These are phyloP conservation scores for Xestobium rufovillosum DNA, from an alignment of 2,888 invertebrate genomes.

Conservation along the genomic window DNA sequence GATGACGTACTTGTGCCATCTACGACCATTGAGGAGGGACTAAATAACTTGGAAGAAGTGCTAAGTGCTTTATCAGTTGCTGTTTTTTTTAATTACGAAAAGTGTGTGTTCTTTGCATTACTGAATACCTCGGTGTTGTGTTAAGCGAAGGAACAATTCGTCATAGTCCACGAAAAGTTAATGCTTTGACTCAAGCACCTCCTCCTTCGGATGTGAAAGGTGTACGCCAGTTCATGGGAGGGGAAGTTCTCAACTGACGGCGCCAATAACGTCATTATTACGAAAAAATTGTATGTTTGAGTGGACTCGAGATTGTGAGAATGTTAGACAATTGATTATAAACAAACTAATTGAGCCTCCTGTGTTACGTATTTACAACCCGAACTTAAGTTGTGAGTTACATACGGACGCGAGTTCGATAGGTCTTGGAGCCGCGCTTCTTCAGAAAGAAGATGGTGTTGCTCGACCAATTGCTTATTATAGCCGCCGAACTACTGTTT, in stretches of 20 bases:
- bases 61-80: slow-evolving; percentile 16
- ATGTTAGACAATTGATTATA: slow-evolving; percentile 15
- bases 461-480: slow-evolving; percentile 19
- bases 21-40: slow-evolving; percentile 19
- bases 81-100: slow-evolving; percentile 22
- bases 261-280: slow-evolving; percentile 20
- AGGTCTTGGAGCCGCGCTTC: too few species aligned
- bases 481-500: slow-evolving; percentile 19
- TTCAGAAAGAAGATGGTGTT: slow-evolving; percentile 16
- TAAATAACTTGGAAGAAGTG: slow-evolving; percentile 18
- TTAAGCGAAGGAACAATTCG: slow-evolving; percentile 16
- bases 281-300: slow-evolving; percentile 18
- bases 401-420: too few species aligned
- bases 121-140: slow-evolving; percentile 23
- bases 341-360: slow-evolving; percentile 17
- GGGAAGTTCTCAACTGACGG: slow-evolving; percentile 17
- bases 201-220: too few species aligned
- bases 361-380: slow-evolving; percentile 19
- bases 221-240: too few species aligned
- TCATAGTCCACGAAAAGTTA: slow-evolving; percentile 21
- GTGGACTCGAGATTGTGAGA: slow-evolving; percentile 17
- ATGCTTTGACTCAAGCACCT: slow-evolving; percentile 17
- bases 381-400: too few species aligned
- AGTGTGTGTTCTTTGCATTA: slow-evolving; percentile 21
- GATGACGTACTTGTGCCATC: slow-evolving; percentile 22